Evolutionary conservation across 2,797 vertebrate species (phyloP), one percentile per base, ranked within the genome.

Genomic region (Kryptolebias ocellatus): DNA sequence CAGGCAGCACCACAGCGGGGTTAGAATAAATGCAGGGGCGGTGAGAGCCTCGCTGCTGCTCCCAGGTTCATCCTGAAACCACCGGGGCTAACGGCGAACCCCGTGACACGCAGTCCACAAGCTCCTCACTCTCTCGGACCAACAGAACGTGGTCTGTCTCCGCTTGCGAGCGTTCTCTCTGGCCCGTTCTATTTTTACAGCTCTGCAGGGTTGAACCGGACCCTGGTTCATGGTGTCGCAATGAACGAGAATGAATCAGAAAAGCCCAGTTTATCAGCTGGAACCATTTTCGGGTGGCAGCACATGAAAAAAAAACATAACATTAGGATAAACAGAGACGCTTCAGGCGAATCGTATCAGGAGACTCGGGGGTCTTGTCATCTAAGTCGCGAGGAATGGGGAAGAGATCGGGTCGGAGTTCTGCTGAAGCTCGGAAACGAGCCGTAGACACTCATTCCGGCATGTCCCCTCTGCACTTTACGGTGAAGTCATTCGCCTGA

Each of bases 81-180:
- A 55, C 90, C 71, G 73, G 85, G 81, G 84, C 88, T 83, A 89
- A 90, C 85, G 88, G 89, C 87, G 89, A 93, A 92, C 89, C 88
- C 90, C 84, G 87, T 91, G 89, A 92, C 92, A 91, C 89, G 83
- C 87, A 82, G 86, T 92, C 92, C 91, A 94, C 94, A 94, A 88
- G 91, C 92, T 91, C 88, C 92, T 92, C 91, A 93, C 92, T 94
- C 92, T 94, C 91, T 87, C 89, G 87, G 89, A 92, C 93, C 92
- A 93, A 94, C 93, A 95, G 92, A 90, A 93, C 90, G 80, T 64
- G 67, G 88, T 94, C 93, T 94, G 94, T 95, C 89, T 93, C 88
- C 3, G 88, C 89, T 84, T 87, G 84, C 66, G 83, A 89, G 87
- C 91, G 89, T 92, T 90, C 91, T 90, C 91, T 93, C 93, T 91